Conservation (phyloP, 2,888 invertebrate species). For the Clunio marinus region DNA sequence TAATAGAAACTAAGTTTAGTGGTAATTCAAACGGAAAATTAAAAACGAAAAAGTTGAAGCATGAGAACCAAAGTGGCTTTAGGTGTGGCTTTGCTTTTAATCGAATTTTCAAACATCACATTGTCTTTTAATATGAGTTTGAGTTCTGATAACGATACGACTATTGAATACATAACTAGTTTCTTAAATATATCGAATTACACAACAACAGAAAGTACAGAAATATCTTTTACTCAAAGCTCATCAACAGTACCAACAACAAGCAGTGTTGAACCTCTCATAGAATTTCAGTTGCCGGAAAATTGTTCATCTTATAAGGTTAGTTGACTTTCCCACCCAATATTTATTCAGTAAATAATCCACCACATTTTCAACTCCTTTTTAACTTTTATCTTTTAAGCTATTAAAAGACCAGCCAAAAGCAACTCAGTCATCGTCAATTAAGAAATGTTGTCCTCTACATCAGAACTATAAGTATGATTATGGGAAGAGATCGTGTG, state of each 20-base stretch:
- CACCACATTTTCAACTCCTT: no score
- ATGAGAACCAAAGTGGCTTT: conserved; percentile 11
- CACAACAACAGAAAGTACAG: conserved; percentile 22
- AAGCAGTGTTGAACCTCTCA: neutral
- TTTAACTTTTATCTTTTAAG: no score
- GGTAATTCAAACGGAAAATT: neutral
- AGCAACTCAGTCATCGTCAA: conserved; percentile 45
- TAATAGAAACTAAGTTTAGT: conserved; percentile 21
- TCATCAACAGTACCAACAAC: conserved; percentile 10
- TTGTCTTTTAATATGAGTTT: conserved; percentile 1
- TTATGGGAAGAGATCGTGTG: conserved; percentile 16
- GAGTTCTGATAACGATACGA: conserved; percentile 13
- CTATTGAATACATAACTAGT: neutral
- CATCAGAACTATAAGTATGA: conserved; percentile 46
- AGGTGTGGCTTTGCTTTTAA: conserved; percentile 33
- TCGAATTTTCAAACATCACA: neutral
- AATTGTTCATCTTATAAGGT: conserved; percentile 33
- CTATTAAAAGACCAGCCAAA: conserved; percentile 17
- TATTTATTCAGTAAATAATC: no score
- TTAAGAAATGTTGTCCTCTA: conserved; percentile 51
- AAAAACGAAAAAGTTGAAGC: conserved; percentile 18
- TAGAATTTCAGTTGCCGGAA: conserved; percentile 27
- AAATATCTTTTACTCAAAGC: no score
- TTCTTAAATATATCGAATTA: conserved; percentile 1
- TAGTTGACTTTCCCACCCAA: no score